Conservation (phyloP, 2,888 invertebrate genomes). For the Abrostola triplasia region DNA sequence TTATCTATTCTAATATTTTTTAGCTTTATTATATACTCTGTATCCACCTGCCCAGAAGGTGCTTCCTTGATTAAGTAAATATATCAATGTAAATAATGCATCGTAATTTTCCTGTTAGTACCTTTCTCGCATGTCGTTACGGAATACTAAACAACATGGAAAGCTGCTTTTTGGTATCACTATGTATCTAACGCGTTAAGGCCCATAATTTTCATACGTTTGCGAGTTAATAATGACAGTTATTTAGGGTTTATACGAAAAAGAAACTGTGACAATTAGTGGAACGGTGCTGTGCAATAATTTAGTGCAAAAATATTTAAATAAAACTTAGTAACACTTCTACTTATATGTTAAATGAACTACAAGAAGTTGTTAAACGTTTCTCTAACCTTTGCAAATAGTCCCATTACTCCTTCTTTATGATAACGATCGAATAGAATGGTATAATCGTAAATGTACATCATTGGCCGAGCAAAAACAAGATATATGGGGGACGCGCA, state of each 20-base stretch:
- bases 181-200: conserved; percentile 3
- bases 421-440: conserved; percentile 63
- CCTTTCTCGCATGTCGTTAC: conserved; percentile 17
- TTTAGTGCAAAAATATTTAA: conserved; percentile 36
- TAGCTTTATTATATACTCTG: conserved; percentile 9
- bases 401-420: conserved; percentile 61
- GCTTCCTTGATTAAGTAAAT: conserved; percentile 33
- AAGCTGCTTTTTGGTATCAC: conserved; percentile 14
- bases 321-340: conserved; percentile 30
- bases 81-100: conserved; percentile 48
- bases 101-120: conserved; percentile 47
- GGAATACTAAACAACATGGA: conserved; percentile 27
- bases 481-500: conserved; percentile 49
- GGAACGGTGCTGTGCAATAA: conserved; percentile 20
- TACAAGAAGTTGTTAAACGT: conserved; percentile 49
- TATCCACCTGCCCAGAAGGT: conserved; percentile 40
- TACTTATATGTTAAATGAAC: conserved; percentile 44
- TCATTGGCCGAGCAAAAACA: conserved; percentile 54
- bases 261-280: conserved; percentile 46
- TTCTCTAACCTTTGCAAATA: conserved; percentile 66
- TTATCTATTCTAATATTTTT: conserved; percentile 35
- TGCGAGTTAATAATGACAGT: conserved; percentile 22
- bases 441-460: conserved; percentile 55
- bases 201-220: conserved; percentile 29
- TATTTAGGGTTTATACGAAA: conserved; percentile 20